phyloP scores from a whole-genome alignment of 2,113 vertebrate genomes.

The Toxotes jaculatrix region DNA sequence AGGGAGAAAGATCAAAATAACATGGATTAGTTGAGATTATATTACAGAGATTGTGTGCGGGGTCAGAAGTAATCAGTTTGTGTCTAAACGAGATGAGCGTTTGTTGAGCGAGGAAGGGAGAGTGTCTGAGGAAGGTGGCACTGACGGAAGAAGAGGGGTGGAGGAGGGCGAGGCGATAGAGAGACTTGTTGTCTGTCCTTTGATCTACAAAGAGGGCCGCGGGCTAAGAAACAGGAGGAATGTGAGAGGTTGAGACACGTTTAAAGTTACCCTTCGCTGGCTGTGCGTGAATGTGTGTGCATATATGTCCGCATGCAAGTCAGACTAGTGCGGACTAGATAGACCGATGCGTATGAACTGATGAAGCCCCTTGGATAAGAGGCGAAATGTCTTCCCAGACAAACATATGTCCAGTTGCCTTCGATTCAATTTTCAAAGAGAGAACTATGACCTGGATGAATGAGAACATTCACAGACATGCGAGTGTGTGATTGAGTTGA shows the following conservation, averaged over 20 bases:
- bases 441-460: too few relatives aligned
- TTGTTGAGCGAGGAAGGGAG: conserved; percentile 45
- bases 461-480: too few relatives aligned
- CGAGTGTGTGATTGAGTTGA: conserved; percentile 20
- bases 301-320: conserved; percentile 11
- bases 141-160: conserved; percentile 54
- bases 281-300: conserved; percentile 5
- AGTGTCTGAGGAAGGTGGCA: conserved; percentile 55
- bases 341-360: too few relatives aligned
- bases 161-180: conserved; percentile 57
- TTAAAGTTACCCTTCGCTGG: conserved; percentile 68
- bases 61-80: background rate
- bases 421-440: too few relatives aligned
- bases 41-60: background rate
- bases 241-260: conserved; percentile 77
- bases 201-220: conserved; percentile 77
- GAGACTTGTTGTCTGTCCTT: conserved; percentile 72
- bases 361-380: too few relatives aligned
- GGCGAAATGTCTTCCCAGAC: too few relatives aligned
- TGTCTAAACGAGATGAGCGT: conserved; percentile 22
- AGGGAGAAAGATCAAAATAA: conserved; percentile 29
- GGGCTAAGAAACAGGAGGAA: conserved; percentile 75
- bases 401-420: too few relatives aligned
- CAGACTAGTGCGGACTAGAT: too few relatives aligned
- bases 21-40: background rate